A percentile compares a stretch with the other conserved stretches of the same genome.
phyloP scores from a whole-genome alignment of 1,140 invertebrate species.

The Habropoda laboriosa region DNA sequence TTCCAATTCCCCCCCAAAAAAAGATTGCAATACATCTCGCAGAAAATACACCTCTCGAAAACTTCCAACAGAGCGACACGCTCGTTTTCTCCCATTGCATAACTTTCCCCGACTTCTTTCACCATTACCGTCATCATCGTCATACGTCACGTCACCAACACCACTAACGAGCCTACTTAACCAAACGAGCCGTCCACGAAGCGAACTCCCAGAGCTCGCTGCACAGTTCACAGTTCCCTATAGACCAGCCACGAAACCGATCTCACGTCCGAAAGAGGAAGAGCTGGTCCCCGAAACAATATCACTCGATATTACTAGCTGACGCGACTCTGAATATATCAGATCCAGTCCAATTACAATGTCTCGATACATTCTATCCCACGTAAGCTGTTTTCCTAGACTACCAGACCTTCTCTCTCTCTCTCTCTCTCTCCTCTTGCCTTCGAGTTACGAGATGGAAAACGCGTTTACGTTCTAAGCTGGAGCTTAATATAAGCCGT shows the following conservation, averaged over 20 bases:
- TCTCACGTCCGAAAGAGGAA: slow-evolving; percentile 11
- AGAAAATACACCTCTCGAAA: no score
- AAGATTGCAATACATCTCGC: no score
- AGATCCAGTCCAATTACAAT: slow-evolving; percentile 56
- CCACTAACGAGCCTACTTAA: background rate
- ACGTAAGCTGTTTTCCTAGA: slow-evolving; percentile 55
- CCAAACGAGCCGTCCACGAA: background rate
- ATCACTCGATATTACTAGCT: slow-evolving; percentile 43
- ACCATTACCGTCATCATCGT: background rate
- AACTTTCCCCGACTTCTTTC: background rate
- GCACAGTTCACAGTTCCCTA: background rate
- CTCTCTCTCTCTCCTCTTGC: background rate
- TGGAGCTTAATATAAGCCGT: slow-evolving; percentile 54
- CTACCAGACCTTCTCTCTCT: background rate
- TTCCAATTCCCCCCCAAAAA: no score
- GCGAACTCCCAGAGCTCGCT: background rate
- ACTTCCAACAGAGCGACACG: no score
- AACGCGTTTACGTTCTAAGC: slow-evolving; percentile 64
- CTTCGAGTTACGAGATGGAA: slow-evolving; percentile 46
- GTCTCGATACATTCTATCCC: slow-evolving; percentile 54
- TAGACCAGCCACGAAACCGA: no score
- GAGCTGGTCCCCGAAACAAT: slow-evolving; percentile 33
- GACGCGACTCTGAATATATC: slow-evolving; percentile 51
- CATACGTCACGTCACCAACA: background rate
- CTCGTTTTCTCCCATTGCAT: background rate